These are phyloP conservation scores for Silvanus unidentatus DNA, from an alignment of 2,888 invertebrate species.

Conservation along the genomic window DNA sequence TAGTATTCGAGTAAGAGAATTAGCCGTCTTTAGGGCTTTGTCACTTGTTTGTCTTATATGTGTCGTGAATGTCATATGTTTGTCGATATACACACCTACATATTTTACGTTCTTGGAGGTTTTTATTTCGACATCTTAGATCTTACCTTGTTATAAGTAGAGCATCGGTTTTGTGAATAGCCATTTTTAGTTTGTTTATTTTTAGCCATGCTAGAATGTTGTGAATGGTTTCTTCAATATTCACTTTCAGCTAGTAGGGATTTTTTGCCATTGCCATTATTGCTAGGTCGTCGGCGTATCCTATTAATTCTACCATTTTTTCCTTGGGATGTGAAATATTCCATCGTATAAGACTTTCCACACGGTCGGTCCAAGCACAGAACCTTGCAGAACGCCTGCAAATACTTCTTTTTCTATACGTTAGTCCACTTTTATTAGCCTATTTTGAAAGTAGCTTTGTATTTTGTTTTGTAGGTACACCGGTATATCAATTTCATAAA, in stretches of 20 bases:
- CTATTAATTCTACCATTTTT: slow-evolving; percentile 3
- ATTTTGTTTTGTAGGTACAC: too few species aligned
- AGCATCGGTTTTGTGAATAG: background rate
- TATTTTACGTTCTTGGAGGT: background rate
- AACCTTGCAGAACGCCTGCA: slow-evolving; percentile 9
- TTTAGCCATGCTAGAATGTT: background rate
- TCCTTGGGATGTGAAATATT: slow-evolving; percentile 3
- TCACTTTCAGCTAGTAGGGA: background rate
- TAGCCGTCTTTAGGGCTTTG: too few species aligned
- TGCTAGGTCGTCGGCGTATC: slow-evolving; percentile 10
- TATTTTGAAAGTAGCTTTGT: too few species aligned
- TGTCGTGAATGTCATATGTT: too few species aligned
- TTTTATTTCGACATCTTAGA: background rate
- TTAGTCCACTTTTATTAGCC: background rate
- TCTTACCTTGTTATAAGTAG: background rate
- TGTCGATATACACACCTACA: too few species aligned
- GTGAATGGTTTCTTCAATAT: too few species aligned
- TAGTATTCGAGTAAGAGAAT: too few species aligned
- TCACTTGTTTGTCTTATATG: too few species aligned
- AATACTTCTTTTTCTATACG: background rate
- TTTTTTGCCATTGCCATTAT: slow-evolving; percentile 2
- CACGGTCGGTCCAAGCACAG: slow-evolving; percentile 9
- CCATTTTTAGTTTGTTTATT: background rate
- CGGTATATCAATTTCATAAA: background rate
- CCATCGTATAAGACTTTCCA: slow-evolving; percentile 9